Conservation (phyloP, 2,113 vertebrate species). For the Silurus asotus region DNA sequence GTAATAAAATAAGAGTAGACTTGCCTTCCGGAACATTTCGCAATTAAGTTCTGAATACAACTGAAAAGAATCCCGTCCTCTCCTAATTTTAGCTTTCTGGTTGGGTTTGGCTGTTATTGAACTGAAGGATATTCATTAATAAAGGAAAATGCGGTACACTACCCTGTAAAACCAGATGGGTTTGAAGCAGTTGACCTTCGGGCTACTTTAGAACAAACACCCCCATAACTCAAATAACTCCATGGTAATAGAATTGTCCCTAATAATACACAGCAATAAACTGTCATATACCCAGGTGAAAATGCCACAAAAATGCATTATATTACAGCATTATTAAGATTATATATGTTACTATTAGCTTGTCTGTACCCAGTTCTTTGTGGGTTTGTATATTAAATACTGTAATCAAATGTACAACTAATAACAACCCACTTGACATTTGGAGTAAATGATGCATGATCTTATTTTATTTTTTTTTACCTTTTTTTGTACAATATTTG, state of each 20-base stretch:
- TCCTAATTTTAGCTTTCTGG: background rate
- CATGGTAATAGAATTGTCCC: background rate
- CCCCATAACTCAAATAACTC: background rate
- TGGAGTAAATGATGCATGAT: background rate
- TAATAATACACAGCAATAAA: slow-evolving; percentile 18
- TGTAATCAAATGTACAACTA: background rate
- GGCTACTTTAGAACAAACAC: slow-evolving; percentile 34
- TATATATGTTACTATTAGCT: background rate
- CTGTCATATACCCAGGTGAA: background rate
- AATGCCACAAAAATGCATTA: background rate
- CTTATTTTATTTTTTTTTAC: background rate
- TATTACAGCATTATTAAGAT: background rate
- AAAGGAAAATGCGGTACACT: background rate
- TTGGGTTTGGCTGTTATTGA: background rate
- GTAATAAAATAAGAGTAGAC: background rate
- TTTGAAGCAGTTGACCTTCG: slow-evolving; percentile 21
- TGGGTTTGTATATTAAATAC: background rate
- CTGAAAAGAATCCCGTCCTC: background rate
- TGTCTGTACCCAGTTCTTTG: background rate
- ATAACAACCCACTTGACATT: background rate
- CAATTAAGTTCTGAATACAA: too few species aligned
- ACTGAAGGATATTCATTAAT: background rate
- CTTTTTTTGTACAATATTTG: too few species aligned
- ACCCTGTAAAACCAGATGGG: background rate
- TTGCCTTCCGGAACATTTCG: background rate